Percentiles rank a stretch among this genome's conserved stretches.
These are phyloP conservation scores for Chloroclysta siterata DNA, from an alignment of 2,888 invertebrate genomes.

Conservation along the genomic window DNA sequence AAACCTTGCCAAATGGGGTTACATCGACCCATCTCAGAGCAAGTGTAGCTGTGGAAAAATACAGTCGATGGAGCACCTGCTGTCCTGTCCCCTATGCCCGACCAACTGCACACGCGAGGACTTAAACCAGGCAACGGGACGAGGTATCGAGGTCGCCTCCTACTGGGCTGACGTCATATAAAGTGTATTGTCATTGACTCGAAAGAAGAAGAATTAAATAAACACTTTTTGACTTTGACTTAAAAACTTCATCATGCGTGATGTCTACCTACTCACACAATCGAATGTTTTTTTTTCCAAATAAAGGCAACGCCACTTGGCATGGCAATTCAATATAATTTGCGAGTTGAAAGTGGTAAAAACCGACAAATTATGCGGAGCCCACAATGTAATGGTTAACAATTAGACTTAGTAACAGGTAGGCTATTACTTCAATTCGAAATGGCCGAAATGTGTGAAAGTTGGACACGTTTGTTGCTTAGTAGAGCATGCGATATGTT, in stretches of 20 bases:
- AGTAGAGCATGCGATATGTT: slow-evolving; percentile 66
- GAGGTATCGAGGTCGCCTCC: no score
- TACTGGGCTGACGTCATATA: no score
- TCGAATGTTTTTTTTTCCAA: background rate
- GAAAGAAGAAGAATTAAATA: no score
- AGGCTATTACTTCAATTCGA: slow-evolving; percentile 38
- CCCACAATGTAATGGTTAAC: slow-evolving; percentile 16
- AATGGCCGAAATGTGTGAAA: slow-evolving; percentile 64
- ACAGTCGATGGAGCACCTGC: no score
- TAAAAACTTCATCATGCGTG: background rate
- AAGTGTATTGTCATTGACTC: no score
- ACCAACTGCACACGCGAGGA: no score
- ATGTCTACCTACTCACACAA: background rate
- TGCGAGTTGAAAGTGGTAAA: slow-evolving; percentile 11
- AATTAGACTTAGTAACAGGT: slow-evolving; percentile 10
- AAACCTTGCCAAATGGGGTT: no score
- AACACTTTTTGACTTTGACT: no score
- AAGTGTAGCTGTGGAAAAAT: no score
- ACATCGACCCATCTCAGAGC: no score
- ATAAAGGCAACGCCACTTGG: background rate
- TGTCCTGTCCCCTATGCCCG: no score
- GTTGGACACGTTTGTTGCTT: slow-evolving; percentile 61
- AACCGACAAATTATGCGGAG: slow-evolving; percentile 15
- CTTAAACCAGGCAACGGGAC: no score
- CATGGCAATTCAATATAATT: slow-evolving; percentile 11